Conservation (phyloP, 2,113 vertebrate species). For the Chionomys nivalis region DNA sequence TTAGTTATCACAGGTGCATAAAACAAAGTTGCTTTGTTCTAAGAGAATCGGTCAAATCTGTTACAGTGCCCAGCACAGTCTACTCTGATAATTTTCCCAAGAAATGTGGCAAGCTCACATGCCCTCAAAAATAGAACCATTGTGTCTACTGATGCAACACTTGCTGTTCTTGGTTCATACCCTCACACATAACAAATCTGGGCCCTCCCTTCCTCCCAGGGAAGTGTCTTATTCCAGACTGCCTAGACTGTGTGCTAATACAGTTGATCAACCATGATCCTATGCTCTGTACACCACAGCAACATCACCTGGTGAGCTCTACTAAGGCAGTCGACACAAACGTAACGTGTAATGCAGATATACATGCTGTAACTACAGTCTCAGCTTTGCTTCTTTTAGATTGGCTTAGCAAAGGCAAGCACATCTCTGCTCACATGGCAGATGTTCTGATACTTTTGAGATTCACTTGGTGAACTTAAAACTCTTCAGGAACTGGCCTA, state of each 20-base stretch:
- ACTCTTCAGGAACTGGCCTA: background rate
- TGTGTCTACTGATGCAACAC: accelerated
- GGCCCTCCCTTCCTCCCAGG: background rate
- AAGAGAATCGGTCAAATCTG: background rate
- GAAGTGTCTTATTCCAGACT: background rate
- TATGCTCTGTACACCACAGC: background rate
- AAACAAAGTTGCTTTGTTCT: background rate
- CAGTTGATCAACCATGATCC: background rate
- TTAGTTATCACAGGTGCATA: background rate
- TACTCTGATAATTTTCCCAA: background rate
- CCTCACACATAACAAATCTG: accelerated
- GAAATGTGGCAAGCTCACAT: background rate
- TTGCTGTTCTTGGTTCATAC: background rate
- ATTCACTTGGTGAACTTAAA: background rate
- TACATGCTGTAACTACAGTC: background rate
- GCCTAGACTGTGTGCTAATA: background rate
- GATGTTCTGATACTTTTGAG: background rate
- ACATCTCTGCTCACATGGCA: background rate
- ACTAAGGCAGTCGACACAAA: background rate
- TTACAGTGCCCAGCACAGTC: too few relatives aligned
- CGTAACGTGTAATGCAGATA: background rate
- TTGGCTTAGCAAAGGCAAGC: background rate
- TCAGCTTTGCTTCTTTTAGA: background rate
- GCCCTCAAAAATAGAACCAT: background rate
- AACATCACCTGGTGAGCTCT: background rate